phyloP scores from a whole-genome alignment of 64 coral and sea anemone genomes.

The Cladopsammia gracilis region DNA sequence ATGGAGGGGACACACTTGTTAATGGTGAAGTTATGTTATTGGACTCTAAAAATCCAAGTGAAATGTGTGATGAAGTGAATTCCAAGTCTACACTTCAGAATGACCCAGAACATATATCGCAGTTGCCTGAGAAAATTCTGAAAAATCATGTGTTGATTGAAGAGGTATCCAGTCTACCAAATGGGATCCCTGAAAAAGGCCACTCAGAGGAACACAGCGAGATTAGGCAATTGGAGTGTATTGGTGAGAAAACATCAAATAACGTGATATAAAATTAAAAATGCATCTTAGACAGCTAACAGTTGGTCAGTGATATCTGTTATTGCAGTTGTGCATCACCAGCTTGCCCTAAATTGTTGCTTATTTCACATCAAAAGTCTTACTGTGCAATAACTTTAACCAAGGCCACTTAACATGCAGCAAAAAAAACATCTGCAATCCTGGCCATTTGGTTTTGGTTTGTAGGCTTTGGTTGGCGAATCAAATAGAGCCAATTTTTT shows the following conservation, averaged over 20 bases:
- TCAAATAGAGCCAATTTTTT: no score
- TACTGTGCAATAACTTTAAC: no score
- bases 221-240: neutral
- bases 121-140: neutral
- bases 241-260: neutral
- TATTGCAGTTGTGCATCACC: no score
- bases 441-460: no score
- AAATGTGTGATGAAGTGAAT: neutral
- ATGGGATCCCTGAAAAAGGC: neutral
- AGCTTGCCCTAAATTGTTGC: no score
- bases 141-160: neutral
- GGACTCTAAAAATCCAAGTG: neutral
- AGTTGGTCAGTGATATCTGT: no score
- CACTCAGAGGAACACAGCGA: neutral
- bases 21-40: slow-evolving; percentile 11
- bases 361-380: no score
- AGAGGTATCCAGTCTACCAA: neutral
- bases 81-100: neutral
- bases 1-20: neutral
- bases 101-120: neutral
- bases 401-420: no score
- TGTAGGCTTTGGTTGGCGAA: no score
- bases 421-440: no score
- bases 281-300: no score
- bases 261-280: neutral